Conservation (phyloP, 1,140 invertebrate species). For the Papilio glaucus region DNA sequence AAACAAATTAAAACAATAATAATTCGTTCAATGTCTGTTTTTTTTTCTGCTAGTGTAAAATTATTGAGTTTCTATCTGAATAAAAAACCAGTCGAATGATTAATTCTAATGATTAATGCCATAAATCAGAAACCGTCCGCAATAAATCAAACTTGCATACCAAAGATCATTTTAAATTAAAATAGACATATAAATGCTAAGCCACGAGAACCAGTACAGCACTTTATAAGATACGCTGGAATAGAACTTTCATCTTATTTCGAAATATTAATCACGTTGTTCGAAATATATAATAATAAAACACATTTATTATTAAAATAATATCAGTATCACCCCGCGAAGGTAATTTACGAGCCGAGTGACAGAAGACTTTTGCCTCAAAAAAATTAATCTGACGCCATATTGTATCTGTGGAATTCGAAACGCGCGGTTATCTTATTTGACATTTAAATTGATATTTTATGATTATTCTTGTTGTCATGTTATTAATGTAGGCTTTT, state of each 20-base stretch:
- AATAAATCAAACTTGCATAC: conserved; percentile 31
- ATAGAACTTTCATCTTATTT: neutral
- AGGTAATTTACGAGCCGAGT: conserved; percentile 70
- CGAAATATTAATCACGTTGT: conserved; percentile 8
- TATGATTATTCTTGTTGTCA: conserved; percentile 51
- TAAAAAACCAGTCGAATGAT: conserved; percentile 16
- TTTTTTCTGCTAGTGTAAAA: neutral
- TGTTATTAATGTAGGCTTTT: conserved; percentile 28
- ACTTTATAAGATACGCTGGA: neutral
- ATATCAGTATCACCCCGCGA: conserved; percentile 66
- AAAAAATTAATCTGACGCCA: conserved; percentile 59
- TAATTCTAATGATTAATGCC: conserved; percentile 23
- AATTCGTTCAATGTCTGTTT: conserved; percentile 14
- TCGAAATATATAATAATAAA: conserved; percentile 9
- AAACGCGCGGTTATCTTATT: conserved; percentile 62
- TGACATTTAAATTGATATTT: conserved; percentile 65
- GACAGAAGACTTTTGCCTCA: conserved; percentile 63
- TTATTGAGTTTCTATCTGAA: conserved; percentile 18
- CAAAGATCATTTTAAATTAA: conserved; percentile 33
- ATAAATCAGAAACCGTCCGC: conserved; percentile 30
- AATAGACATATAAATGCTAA: conserved; percentile 26
- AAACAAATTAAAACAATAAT: neutral
- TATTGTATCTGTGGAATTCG: conserved; percentile 63
- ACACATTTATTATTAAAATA: conserved; percentile 40
- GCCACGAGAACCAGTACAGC: conserved; percentile 9